phyloP scores from a whole-genome alignment of 53 echinoderm and acorn worm genomes.

The Echinarachnius parma region DNA sequence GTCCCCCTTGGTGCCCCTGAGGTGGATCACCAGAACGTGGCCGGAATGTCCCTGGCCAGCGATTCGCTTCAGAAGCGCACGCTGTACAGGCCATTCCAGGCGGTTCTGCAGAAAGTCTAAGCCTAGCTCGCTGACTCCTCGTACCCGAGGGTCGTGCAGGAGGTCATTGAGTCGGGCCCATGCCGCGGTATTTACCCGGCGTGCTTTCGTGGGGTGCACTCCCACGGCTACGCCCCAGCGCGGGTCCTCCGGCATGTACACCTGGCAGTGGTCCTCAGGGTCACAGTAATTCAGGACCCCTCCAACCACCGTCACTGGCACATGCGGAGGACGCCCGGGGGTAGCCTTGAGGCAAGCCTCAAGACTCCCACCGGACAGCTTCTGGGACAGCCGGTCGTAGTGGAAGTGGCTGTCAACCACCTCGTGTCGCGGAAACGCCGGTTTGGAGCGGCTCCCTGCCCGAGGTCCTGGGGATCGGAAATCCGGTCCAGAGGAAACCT shows the following conservation, averaged over 20 bases:
- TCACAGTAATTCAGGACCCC: slow-evolving; percentile 41
- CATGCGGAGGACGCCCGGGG: too few species aligned
- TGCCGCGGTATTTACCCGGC: too few species aligned
- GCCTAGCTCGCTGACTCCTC: slow-evolving; percentile 26
- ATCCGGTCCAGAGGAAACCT: too few species aligned
- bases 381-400: slow-evolving; percentile 33
- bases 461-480: too few species aligned
- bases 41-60: slow-evolving; percentile 12
- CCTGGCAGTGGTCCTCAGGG: slow-evolving; percentile 10
- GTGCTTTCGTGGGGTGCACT: slow-evolving; percentile 24
- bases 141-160: slow-evolving; percentile 16
- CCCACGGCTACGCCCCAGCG: slow-evolving; percentile 36
- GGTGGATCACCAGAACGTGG: slow-evolving; percentile 34
- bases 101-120: too few species aligned
- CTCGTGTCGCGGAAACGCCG: too few species aligned
- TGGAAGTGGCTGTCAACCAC: slow-evolving; percentile 43
- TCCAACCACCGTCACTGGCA: slow-evolving; percentile 7
- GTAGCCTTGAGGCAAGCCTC: slow-evolving; percentile 4
- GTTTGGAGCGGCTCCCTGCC: too few species aligned
- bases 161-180: too few species aligned
- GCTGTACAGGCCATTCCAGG: too few species aligned
- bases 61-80: slow-evolving; percentile 5
- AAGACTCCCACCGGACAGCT: too few species aligned
- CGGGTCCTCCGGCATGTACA: neutral
- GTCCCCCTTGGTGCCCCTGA: neutral